Base-by-base conservation (phyloP, 2,113 vertebrate species). In the Ailurus styani region DNA sequence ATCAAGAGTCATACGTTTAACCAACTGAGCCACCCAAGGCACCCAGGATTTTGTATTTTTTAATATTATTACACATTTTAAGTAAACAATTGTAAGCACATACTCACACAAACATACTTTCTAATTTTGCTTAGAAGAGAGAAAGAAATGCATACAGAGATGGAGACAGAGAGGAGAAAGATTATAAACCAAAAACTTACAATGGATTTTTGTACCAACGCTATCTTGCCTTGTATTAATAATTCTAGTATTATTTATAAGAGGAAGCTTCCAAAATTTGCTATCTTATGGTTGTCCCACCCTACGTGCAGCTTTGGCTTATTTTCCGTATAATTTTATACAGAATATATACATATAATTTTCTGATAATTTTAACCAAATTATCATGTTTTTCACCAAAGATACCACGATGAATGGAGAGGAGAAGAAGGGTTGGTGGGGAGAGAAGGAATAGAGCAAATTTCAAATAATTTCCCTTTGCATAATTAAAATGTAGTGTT, bases 401-500 rank as follows among this genome's bases (percentile, higher is more conserved):
- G 86, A 66, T 45, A 90, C 84, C 8, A 21, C 50, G 40, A n/a
- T 72, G 60, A 87, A 10, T 87, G 7, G n/a, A 66, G 29, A 55
- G 27, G 14, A 37, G 7, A 21, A 13, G 20, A 25, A 68, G 20
- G 7, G 14, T 45, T 79, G 27, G 12, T 84, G 6, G 78, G 68
- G 55, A 40, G 23, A 47, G 18, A 85, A 79, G 82, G 57, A 85
- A 29, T 45, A 87, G 29, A 78, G 94, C 34, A 95, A 88, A 89
- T 91, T 82, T 93, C 34, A 89, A 18, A 87, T 45, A 29, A 11
- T 93, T 88, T 93, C 40, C 91, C 55, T 90, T 83, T 79, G 37
- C 55, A 87, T 94, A 96, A 95, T 96, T 95, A 96, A 90, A 81
- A 68, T 55, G 27, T 87, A 93, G 31, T 89, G 15, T 90, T 85